Base-by-base conservation (phyloP, 1,140 invertebrate genomes). In the Grapholita molesta region DNA sequence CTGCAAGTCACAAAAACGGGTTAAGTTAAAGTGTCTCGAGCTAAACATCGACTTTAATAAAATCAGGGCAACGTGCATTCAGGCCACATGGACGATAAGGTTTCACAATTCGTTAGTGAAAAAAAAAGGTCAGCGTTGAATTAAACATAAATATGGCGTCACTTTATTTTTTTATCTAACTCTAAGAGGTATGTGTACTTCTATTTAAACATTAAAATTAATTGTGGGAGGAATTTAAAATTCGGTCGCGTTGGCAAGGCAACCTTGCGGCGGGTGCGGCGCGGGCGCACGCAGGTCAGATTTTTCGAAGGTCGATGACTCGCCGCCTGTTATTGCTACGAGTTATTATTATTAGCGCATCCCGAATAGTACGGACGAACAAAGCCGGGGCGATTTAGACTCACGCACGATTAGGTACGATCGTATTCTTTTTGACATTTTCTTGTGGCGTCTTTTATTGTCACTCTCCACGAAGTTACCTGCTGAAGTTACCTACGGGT, bases 301-400 rank as follows among this genome's bases (percentile, higher is more conserved):
- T 89, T 85, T 89, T 90, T 89, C 83, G 87, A 90, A 90, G 88
- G 88, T 90, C 88, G 84, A 85, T 90, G 88, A 90, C 88, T 88
- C 78, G 82, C 66, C 48, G 70, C 72, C 72, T 73, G 84, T 86
- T 87, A 89, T 90, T 82, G 85, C 75, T 76, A 67, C 81, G 79
- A 82, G 77, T 81, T 89, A 89, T 88, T 88, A 87, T 88, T 89
- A 86, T 83, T 69, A 83, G 76, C 76, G 72, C 77, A 75, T 77
- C 77, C 74, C 73, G 64, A 70, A 32, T 61, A 61, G 53, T 55
- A 25, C 53, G 55, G 21, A 18, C 55, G 55, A 61, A 61, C 55
- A 61, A 61, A 61, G 55, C 55, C 25, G 0, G 28, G 15, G 7
- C 25, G 25, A 61, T 15, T 61, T 15, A n/a, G 24, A 61, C n/a